These are phyloP conservation scores for Drosophila subsilvestris DNA, from an alignment of 2,888 invertebrate species.

Conservation along the genomic window DNA sequence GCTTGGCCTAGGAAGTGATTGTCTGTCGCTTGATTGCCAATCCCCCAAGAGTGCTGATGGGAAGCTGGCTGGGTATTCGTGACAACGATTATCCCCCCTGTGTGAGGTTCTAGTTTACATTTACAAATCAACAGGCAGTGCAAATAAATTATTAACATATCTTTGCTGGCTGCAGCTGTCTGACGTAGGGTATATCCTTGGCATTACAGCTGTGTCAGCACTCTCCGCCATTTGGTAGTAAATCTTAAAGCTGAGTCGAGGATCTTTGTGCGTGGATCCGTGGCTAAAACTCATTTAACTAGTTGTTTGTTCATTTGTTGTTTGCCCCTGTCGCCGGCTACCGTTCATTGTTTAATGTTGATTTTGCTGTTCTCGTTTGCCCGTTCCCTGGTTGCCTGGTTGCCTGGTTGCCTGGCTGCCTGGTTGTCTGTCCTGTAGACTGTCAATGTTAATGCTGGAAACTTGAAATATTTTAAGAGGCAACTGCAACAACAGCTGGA, in stretches of 20 bases:
- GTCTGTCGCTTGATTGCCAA: slow-evolving; percentile 17
- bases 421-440: slow-evolving; percentile 73
- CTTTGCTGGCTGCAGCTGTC: no score
- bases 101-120: no score
- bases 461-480: slow-evolving; percentile 63
- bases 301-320: slow-evolving; percentile 12
- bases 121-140: no score
- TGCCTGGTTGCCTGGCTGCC: slow-evolving; percentile 29
- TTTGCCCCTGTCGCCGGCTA: slow-evolving; percentile 32
- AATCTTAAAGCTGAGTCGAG: no score
- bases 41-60: slow-evolving; percentile 19
- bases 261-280: not conserved
- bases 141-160: no score
- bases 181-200: no score
- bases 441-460: slow-evolving; percentile 75
- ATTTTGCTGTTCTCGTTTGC: slow-evolving; percentile 63
- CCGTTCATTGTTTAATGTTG: slow-evolving; percentile 45
- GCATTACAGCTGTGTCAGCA: no score
- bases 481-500: slow-evolving; percentile 23
- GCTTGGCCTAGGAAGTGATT: slow-evolving; percentile 32
- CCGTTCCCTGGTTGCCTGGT: slow-evolving; percentile 57
- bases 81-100: not conserved
- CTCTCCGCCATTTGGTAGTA: no score
- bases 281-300: not conserved
- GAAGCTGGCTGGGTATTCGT: slow-evolving; percentile 19